Percentiles rank a stretch among this genome's conserved stretches.
phyloP scores from a whole-genome alignment of 2,888 invertebrate species.

The Epirrita christyi region DNA sequence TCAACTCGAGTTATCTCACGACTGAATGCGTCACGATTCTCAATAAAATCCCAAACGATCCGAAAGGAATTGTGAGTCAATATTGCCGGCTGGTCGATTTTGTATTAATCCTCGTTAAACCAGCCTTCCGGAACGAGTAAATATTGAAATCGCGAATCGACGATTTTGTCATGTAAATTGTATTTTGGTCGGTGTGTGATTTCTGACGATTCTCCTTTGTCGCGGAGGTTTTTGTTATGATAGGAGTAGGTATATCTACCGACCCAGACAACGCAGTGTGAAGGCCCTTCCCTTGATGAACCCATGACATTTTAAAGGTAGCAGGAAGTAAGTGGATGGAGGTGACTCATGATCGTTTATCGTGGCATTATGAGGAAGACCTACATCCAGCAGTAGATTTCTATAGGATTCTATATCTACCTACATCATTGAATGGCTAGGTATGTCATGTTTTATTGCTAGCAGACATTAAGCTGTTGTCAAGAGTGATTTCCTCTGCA shows the following conservation, averaged over 20 bases:
- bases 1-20: slow-evolving; percentile 27
- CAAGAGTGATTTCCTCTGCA: too few species aligned
- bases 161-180: slow-evolving; percentile 40
- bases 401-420: too few species aligned
- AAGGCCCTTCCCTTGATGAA: too few species aligned
- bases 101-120: slow-evolving; percentile 42
- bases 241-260: neutral
- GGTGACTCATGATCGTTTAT: too few species aligned
- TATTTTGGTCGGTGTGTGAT: slow-evolving; percentile 36
- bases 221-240: slow-evolving; percentile 18
- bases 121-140: slow-evolving; percentile 37
- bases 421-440: too few species aligned
- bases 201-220: slow-evolving; percentile 30
- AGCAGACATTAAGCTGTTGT: too few species aligned
- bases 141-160: slow-evolving; percentile 39
- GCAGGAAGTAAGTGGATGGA: too few species aligned
- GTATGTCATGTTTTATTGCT: too few species aligned
- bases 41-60: slow-evolving; percentile 41
- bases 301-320: too few species aligned
- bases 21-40: slow-evolving; percentile 37
- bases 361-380: too few species aligned
- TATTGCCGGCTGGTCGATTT: slow-evolving; percentile 39
- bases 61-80: slow-evolving; percentile 42
- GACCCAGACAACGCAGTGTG: too few species aligned
- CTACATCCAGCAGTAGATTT: too few species aligned